These are phyloP conservation scores for Meteorus cinctellus DNA, from an alignment of 2,888 invertebrate genomes.

Conservation along the genomic window DNA sequence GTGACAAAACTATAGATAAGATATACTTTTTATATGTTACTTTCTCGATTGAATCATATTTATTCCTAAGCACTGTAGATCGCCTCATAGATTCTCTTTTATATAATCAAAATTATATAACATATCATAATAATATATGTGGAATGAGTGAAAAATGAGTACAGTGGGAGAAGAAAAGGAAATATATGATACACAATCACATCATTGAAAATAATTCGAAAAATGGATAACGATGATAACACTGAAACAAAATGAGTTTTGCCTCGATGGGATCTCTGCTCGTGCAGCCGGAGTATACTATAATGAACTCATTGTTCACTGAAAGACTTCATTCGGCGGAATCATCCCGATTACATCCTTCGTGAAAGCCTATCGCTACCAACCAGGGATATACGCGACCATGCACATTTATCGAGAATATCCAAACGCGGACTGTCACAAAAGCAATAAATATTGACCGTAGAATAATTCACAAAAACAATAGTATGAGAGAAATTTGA, in stretches of 20 bases:
- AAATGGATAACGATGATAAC: background rate
- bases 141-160: too few species aligned
- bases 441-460: conserved; percentile 13
- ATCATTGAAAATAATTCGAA: background rate
- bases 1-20: too few species aligned
- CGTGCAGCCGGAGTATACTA: conserved; percentile 49
- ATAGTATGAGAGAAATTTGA: background rate
- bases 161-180: too few species aligned
- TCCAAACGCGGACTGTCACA: background rate
- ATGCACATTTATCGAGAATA: conserved; percentile 24
- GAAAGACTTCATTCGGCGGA: conserved; percentile 54
- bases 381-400: conserved; percentile 49
- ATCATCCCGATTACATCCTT: conserved; percentile 55
- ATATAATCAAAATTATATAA: too few species aligned
- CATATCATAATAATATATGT: too few species aligned
- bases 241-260: conserved; percentile 20
- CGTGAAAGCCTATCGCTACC: conserved; percentile 49
- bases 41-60: too few species aligned
- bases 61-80: too few species aligned
- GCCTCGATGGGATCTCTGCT: background rate
- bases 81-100: too few species aligned
- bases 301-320: conserved; percentile 63
- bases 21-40: too few species aligned
- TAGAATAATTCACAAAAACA: background rate
- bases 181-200: too few species aligned